These are phyloP conservation scores for Rhinichthys klamathensis DNA, from an alignment of 2,113 vertebrate genomes.

Conservation along the genomic window DNA sequence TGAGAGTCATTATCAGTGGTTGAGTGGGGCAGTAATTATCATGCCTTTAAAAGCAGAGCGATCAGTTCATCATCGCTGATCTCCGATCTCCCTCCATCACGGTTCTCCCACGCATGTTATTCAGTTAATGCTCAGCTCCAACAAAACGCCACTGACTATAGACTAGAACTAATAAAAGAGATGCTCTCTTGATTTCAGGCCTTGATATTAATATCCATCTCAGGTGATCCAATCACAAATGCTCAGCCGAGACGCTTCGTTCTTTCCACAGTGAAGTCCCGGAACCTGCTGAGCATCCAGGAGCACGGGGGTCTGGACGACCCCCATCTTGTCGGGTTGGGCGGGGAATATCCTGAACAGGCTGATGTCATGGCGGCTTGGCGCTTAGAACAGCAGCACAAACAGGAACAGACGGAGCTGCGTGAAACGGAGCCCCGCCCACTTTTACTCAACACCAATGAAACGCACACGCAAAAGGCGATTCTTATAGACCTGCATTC, in stretches of 20 bases:
- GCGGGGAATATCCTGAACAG: conserved; percentile 80
- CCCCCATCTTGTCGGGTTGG: conserved; percentile 74
- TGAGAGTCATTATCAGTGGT: conserved; percentile 41
- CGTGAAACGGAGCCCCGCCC: conserved; percentile 68
- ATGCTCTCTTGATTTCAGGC: neutral
- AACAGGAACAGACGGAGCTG: conserved; percentile 69
- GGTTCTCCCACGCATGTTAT: neutral
- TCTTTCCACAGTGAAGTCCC: conserved; percentile 84
- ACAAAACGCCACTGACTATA: neutral
- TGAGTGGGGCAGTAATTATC: conserved; percentile 38
- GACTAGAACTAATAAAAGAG: neutral
- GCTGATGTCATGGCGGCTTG: conserved; percentile 77
- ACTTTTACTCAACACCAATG: conserved; percentile 81
- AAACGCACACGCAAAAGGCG: conserved; percentile 81
- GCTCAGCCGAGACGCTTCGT: conserved; percentile 3
- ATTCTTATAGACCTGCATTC: conserved; percentile 84
- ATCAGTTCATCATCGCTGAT: conserved; percentile 38
- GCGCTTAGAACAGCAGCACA: conserved; percentile 71
- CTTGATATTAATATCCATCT: conserved; percentile 26
- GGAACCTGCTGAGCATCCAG: conserved; percentile 88
- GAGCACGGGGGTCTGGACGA: conserved; percentile 82
- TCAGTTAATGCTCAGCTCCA: neutral
- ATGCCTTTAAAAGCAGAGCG: conserved; percentile 35
- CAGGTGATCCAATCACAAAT: neutral
- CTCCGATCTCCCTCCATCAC: conserved; percentile 25